A percentile compares a stretch with the other conserved stretches of the same genome.
phyloP scores from a whole-genome alignment of 2,797 vertebrate genomes.

The Oophaga sylvatica region DNA sequence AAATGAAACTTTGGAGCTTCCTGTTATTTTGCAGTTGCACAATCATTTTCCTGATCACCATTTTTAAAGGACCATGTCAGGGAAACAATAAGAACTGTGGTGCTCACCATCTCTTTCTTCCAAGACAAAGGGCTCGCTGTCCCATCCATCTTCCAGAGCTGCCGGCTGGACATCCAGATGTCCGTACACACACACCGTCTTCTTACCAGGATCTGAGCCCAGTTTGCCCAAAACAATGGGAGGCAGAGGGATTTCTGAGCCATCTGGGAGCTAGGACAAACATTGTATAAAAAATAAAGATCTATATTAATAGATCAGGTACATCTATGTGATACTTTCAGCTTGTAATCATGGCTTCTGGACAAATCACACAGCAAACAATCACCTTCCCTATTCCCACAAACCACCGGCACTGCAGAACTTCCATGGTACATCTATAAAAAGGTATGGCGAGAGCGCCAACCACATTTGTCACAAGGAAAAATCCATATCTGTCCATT shows the following conservation, averaged over 20 bases:
- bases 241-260: constrained; percentile 89
- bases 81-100: neutral
- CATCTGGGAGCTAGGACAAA: constrained; percentile 80
- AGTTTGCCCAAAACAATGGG: constrained; percentile 88
- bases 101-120: constrained; percentile 89
- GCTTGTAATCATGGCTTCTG: no score
- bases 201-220: constrained; percentile 88
- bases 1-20: constrained; percentile 12
- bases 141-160: constrained; percentile 88
- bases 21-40: neutral
- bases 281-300: neutral
- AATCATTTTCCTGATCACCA: neutral
- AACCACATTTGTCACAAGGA: no score
- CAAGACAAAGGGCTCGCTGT: constrained; percentile 92
- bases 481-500: no score
- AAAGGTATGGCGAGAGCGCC: no score
- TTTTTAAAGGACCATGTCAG: neutral
- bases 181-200: constrained; percentile 93
- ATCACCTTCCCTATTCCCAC: no score
- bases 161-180: constrained; percentile 97
- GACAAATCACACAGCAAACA: no score
- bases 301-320: neutral
- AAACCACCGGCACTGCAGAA: no score
- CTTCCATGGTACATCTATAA: no score
- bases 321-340: neutral